phyloP scores from a whole-genome alignment of 2,888 invertebrate species.

The Amiota minor region DNA sequence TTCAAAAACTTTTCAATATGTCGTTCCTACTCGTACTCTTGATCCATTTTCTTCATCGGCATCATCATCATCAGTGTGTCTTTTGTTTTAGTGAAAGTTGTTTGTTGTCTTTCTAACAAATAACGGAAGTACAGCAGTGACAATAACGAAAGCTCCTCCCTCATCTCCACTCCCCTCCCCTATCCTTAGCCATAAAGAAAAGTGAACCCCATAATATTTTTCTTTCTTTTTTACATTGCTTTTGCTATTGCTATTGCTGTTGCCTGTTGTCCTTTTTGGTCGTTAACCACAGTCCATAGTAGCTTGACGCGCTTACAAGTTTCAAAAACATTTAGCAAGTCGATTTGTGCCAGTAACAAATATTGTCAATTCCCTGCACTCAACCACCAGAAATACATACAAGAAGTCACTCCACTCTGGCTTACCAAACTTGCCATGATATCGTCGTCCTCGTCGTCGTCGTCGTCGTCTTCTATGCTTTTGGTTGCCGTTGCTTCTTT shows the following conservation, averaged over 20 bases:
- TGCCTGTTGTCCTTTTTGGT: neutral
- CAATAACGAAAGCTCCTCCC: neutral
- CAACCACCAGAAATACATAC: too few relatives aligned
- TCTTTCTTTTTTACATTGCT: too few relatives aligned
- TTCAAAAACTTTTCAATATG: conserved; percentile 65
- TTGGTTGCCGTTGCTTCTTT: neutral
- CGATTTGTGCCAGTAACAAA: conserved; percentile 26
- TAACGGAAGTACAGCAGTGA: conserved; percentile 54
- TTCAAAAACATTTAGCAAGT: conserved; percentile 30
- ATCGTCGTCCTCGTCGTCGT: neutral
- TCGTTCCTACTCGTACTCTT: conserved; percentile 38
- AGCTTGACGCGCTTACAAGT: neutral
- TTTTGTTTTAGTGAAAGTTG: conserved; percentile 56
- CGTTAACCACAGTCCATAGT: too few relatives aligned
- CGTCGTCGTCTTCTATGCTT: neutral
- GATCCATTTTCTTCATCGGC: neutral
- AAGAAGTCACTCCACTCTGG: too few relatives aligned
- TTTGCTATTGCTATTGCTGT: neutral
- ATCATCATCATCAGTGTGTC: conserved; percentile 45
- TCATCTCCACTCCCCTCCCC: too few relatives aligned
- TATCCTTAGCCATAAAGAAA: too few relatives aligned
- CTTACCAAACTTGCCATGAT: neutral
- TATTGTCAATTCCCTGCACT: neutral
- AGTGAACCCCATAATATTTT: too few relatives aligned
- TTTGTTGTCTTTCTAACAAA: conserved; percentile 51